Conservation (phyloP, 1,140 invertebrate species). For the Diabrotica virgifera region DNA sequence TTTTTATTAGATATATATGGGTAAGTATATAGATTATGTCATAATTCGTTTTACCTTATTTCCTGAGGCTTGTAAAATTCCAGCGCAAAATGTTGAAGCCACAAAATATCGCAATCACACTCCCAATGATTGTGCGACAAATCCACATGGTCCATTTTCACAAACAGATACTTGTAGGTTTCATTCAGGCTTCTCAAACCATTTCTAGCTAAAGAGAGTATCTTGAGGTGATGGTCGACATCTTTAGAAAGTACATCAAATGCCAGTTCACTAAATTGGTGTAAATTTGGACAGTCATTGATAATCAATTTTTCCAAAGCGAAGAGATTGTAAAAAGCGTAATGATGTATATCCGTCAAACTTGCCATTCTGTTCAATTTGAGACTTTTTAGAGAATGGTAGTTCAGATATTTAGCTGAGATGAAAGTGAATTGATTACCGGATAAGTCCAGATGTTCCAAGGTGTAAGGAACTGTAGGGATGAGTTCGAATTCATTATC, state of each 20-base stretch:
- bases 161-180: slow-evolving; percentile 39
- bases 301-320: slow-evolving; percentile 39
- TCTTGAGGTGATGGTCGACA: slow-evolving; percentile 27
- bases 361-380: slow-evolving; percentile 39
- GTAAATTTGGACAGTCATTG: slow-evolving; percentile 38
- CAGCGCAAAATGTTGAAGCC: slow-evolving; percentile 38
- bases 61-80: slow-evolving; percentile 31
- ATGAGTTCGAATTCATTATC: slow-evolving; percentile 40
- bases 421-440: slow-evolving; percentile 39
- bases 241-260: slow-evolving; percentile 40
- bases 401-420: slow-evolving; percentile 37
- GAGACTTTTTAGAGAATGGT: slow-evolving; percentile 37
- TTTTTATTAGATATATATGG: too few species aligned
- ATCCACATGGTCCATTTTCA: slow-evolving; percentile 36
- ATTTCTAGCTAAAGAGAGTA: slow-evolving; percentile 40
- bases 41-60: slow-evolving; percentile 33
- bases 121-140: slow-evolving; percentile 42
- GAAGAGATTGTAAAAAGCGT: slow-evolving; percentile 44
- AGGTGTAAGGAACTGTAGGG: slow-evolving; percentile 32
- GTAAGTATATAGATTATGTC: too few species aligned
- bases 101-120: slow-evolving; percentile 43
- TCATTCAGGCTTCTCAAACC: slow-evolving; percentile 38
- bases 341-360: slow-evolving; percentile 37
- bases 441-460: slow-evolving; percentile 43
- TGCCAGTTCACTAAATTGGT: slow-evolving; percentile 37